Conservation (phyloP, 2,797 vertebrate genomes). For the Spondyliosoma cantharus region DNA sequence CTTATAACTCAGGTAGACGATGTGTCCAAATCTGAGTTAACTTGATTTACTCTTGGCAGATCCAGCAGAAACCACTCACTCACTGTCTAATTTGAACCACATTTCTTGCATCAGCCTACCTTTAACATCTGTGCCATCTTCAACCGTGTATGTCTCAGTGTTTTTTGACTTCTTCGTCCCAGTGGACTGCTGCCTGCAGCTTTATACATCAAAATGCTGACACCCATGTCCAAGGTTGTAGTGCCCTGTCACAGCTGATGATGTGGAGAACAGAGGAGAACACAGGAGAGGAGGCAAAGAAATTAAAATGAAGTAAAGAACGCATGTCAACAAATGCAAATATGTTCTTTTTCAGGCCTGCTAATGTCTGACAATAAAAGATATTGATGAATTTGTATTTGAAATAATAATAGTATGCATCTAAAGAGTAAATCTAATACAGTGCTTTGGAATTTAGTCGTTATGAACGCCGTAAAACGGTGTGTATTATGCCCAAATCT, state of each 20-base stretch:
- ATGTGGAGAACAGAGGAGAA: neutral
- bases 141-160: constrained; percentile 8
- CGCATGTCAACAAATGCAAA: neutral
- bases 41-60: neutral
- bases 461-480: neutral
- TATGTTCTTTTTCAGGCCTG: neutral
- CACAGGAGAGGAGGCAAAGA: neutral
- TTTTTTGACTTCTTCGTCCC: neutral
- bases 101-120: neutral
- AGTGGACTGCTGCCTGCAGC: constrained; percentile 8
- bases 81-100: constrained; percentile 2
- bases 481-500: neutral
- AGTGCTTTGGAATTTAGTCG: neutral
- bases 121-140: neutral
- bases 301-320: no score
- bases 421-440: neutral
- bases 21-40: neutral
- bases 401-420: neutral
- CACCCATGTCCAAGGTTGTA: constrained; percentile 28
- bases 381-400: neutral
- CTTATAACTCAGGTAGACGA: neutral
- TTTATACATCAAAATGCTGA: constrained; percentile 69
- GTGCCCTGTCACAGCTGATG: constrained; percentile 16
- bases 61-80: neutral
- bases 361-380: neutral